Base-by-base conservation (phyloP, 2,797 vertebrate genomes). In the Cyprinella venusta region DNA sequence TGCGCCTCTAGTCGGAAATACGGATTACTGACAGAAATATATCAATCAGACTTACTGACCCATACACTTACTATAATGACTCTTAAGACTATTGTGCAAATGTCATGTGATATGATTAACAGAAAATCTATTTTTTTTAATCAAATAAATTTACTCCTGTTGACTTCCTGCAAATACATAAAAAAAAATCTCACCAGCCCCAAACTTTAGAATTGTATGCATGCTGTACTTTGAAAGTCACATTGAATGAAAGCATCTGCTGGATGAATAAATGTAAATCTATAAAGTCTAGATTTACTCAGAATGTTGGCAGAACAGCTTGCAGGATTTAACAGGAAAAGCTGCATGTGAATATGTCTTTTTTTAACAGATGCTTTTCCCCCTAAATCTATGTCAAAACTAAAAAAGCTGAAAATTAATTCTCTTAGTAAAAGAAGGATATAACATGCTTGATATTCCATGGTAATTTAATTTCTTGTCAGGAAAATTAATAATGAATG, bases 381-480 rank as follows among this genome's bases (percentile, higher is more conserved):
- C 15, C 13, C 13, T 30, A 76, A 59, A 82, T 82, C 63, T 26
- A 33, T 42, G 19, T 50, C 67, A 48, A 48, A 52, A 79, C 42
- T 64, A 68, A 68, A 82, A 82, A 76, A 40, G n/a, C 72, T 82
- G 33, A 56, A 75, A 67, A 82, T 76, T 59, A 68, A 76, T 40
- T 72, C 42, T 82, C 61, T 76, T 30, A 15, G 71, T 33, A 76
- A 68, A 52, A 81, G 9, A 59, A 68, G 64, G 50, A 68, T 76
- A 24, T 76, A 82, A 68, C 63, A 75, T 67, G 80, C 80, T 67
- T 82, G 80, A 82, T 56, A 64, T 82, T 75, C 19, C 63, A 68
- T 65, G 61, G 74, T 76, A 76, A 82, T 82, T 76, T 26, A 82
- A 76, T 82, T 76, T 82, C 36, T 67, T 76, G 72, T 67, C 63